Conservation (phyloP, 2,797 vertebrate genomes). For the Carcharodon carcharias region DNA sequence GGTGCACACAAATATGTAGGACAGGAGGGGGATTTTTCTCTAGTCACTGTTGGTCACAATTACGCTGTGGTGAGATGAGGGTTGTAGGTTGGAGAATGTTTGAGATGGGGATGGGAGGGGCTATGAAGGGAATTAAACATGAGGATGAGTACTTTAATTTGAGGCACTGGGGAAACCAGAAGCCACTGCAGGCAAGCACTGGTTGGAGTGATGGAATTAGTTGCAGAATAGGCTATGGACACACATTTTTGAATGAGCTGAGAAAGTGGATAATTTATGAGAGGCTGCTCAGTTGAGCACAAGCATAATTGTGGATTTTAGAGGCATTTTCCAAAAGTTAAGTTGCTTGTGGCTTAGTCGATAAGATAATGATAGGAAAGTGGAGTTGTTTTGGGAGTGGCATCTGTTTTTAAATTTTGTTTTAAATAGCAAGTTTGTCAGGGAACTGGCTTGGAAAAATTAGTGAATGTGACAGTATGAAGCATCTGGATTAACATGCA, state of each 20-base stretch:
- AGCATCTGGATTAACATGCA: background rate
- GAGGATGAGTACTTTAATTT: background rate
- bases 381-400: background rate
- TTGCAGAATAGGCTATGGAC: background rate
- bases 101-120: background rate
- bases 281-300: background rate
- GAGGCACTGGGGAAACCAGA: background rate
- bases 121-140: background rate
- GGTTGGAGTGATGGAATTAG: background rate
- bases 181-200: too few relatives aligned
- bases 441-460: background rate
- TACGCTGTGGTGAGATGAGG: background rate
- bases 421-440: background rate
- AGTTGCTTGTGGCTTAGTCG: background rate
- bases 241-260: background rate
- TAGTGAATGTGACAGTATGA: background rate
- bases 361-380: background rate
- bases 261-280: background rate
- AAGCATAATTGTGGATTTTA: background rate
- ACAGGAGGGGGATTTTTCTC: background rate
- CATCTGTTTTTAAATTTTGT: background rate
- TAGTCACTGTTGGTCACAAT: too few relatives aligned
- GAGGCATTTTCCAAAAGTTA: too few relatives aligned
- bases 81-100: background rate
- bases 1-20: background rate